Base-by-base conservation (phyloP, 1,140 invertebrate species). In the Brachionus paranguensis region DNA sequence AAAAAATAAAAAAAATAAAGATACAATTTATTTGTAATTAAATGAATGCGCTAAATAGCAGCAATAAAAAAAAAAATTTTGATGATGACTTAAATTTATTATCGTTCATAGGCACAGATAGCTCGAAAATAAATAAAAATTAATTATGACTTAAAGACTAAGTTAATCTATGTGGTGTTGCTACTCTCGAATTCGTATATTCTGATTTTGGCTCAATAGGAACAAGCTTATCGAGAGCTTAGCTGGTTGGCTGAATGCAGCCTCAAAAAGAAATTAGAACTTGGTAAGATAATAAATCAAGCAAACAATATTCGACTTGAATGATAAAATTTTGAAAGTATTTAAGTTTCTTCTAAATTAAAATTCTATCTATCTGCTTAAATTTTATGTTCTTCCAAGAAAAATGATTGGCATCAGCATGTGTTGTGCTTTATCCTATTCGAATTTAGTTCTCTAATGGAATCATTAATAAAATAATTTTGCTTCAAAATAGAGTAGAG, bases 1-100 rank as follows among this genome's bases (percentile, higher is more conserved):
- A 37, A 11, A 29, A 27, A 29, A 68, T 24, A 1, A 45, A 41
- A 17, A 41, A 72, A 76, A 76, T 76, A 76, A 76, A 76, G 72
- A 76, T 76, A 76, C 72, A 76, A 76, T 76, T 76, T 76, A 76
- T 76, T 76, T 76, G 45, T 76, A 76, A 76, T 76, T 76, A 76
- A 43, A 47, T 43, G 37, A 24, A 72, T 72, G 17, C 14, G 33
- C 68, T 68, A 29, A 68, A 17, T 14, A 76, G 47, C 27, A 76
- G 33, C 33, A 37, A 37, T 37, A 37, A 37, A 29, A 29, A 29
- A 76, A 24, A 47, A 43, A 43, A 74, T 14, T 70, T 37, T 74
- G 20, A 74, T 74, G 37, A 76, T 76, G 72, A 76, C 72, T 76
- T 76, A 24, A 76, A 76, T 76, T 76, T 76, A 76, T 76, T 76